Base-by-base conservation (phyloP, 2,888 invertebrate genomes). In the Coelinius sp. region DNA sequence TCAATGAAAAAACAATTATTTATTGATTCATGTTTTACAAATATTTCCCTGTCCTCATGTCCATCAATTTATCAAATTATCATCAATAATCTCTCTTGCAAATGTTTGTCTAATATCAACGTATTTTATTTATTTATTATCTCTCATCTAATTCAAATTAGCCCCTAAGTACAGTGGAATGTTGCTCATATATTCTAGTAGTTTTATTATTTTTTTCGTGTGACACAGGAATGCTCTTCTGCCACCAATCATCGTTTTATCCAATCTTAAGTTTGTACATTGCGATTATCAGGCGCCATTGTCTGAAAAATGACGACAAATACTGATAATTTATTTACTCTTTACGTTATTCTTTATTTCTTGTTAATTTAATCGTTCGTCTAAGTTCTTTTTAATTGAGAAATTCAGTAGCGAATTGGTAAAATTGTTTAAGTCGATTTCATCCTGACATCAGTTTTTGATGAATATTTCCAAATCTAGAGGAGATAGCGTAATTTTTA, bases 251-350 rank as follows among this genome's bases (percentile, higher is more conserved):
- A 73, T 44, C 71, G 69, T 69, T 72, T 67, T 63, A 49, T 68
- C 75, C 73, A 75, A 73, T 76, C 63, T 75, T 76, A 76, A 73
- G 70, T 76, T 73, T 76, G 77, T 74, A 78, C 73, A 75, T 74
- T 75, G 74, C 75, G 75, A 70, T 69, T 74, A 78, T 76, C 71
- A 76, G 76, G 77, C 76, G 70, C 74, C 77, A 75, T 75, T 78
- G 74, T 78, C 76, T 78, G 77, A 78, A 78, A 78, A 78, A 76
- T 72, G 75, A 71, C 74, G 76, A 76, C 75, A 75, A 76, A 76
- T 72, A 75, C 70, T 71, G 70, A 69, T 78, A 71, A 73, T 75
- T 59, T 46, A 56, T 44, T 46, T 17, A 17, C 2, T 1, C 41
- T n/a, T 41, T 10, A 41, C 6, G 27, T 46, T 22, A 25, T 41